Evolutionary conservation across 2,113 vertebrate species (phyloP).

Genomic region (Phalacrocorax brasilianus): DNA sequence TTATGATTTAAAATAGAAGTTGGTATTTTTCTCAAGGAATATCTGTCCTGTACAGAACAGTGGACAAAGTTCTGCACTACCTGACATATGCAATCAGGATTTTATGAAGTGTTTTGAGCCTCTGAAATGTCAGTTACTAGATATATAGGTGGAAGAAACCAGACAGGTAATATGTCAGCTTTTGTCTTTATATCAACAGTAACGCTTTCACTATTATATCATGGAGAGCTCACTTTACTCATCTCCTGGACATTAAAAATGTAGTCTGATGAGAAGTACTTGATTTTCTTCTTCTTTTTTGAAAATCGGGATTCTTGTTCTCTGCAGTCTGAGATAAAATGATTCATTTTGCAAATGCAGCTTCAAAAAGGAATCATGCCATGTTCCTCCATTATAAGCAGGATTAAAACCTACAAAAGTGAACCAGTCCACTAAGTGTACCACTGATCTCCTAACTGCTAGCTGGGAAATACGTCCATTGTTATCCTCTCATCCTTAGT

Average conservation of each 20-base stretch:
- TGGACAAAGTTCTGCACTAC: background rate
- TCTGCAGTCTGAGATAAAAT: slow-evolving; percentile 50
- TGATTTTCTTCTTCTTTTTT: background rate
- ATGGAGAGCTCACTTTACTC: background rate
- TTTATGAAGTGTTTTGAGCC: background rate
- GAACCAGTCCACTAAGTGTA: slow-evolving; percentile 31
- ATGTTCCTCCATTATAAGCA: slow-evolving; percentile 51
- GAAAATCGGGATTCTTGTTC: slow-evolving; percentile 1
- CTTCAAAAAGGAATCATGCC: slow-evolving; percentile 49
- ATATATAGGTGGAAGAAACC: background rate
- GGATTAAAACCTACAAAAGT: slow-evolving; percentile 67
- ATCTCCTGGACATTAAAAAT: slow-evolving; percentile 36
- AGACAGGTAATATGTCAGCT: background rate
- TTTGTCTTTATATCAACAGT: background rate
- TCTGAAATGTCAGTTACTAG: background rate
- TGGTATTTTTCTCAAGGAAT: background rate
- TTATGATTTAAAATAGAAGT: background rate
- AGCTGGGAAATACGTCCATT: slow-evolving; percentile 41
- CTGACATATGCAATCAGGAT: background rate
- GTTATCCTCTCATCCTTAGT: slow-evolving; percentile 50
- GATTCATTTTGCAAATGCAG: slow-evolving; percentile 38
- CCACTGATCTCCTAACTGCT: slow-evolving; percentile 34
- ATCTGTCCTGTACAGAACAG: background rate
- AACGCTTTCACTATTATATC: background rate
- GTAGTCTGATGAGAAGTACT: background rate